phyloP scores from a whole-genome alignment of 2,797 vertebrate species.

The Arctocebus calabarensis region DNA sequence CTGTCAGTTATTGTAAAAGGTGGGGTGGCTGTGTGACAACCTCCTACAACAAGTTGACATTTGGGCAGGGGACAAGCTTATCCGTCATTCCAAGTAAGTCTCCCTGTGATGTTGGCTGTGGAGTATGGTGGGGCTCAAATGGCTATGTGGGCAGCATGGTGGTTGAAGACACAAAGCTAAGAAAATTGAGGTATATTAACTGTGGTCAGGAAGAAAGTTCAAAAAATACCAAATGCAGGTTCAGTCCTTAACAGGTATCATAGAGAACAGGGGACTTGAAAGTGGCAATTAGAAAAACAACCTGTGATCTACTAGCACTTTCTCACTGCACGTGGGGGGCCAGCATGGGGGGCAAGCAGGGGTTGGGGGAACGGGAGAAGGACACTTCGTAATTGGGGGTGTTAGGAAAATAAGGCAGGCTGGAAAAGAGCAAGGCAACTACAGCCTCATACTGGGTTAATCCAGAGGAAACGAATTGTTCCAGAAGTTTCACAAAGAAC shows the following conservation, averaged over 20 bases:
- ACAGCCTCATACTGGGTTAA: neutral
- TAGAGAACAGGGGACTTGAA: neutral
- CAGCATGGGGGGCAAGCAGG: neutral
- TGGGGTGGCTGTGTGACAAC: conserved; percentile 67
- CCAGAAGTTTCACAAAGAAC: conserved; percentile 64
- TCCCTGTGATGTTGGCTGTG: neutral
- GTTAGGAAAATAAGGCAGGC: neutral
- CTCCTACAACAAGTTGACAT: conserved; percentile 48
- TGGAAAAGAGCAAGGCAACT: neutral
- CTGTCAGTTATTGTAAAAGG: conserved; percentile 74
- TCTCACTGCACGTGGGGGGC: neutral
- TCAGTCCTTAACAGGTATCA: neutral
- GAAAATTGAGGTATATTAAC: neutral
- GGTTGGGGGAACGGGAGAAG: neutral
- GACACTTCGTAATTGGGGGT: neutral
- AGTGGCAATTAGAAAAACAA: neutral
- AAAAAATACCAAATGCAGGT: neutral
- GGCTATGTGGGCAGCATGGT: neutral
- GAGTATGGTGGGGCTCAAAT: neutral
- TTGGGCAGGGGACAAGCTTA: conserved; percentile 82
- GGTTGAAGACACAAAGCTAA: neutral
- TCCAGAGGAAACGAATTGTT: conserved; percentile 5
- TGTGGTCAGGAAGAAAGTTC: neutral
- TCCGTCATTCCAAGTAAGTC: conserved; percentile 82
- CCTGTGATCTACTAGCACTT: neutral